Percentiles rank a stretch among this genome's conserved stretches.
These are phyloP conservation scores for Cercopithecus hamlyni DNA, from an alignment of 2,797 vertebrate genomes.

Conservation along the genomic window DNA sequence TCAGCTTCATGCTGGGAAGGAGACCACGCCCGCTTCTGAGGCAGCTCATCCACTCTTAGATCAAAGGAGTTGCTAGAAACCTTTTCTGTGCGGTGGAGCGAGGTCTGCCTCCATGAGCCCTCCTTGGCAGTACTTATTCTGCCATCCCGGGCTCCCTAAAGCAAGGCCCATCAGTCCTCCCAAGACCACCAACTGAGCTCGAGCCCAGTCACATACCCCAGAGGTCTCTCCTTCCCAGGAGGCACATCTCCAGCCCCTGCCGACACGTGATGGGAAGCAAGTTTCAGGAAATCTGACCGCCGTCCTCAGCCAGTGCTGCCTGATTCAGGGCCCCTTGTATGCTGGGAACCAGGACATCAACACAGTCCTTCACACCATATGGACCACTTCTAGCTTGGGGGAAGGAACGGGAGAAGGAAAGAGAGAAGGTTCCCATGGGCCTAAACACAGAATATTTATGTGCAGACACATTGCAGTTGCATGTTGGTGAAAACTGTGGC, in stretches of 20 bases:
- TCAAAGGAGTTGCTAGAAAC: not conserved
- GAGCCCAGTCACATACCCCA: no score
- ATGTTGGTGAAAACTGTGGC: rapidly evolving
- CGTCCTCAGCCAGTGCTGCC: not conserved
- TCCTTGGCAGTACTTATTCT: rapidly evolving
- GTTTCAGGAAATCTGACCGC: not conserved
- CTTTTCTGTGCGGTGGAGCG: rapidly evolving
- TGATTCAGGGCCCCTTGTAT: not conserved
- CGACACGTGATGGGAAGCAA: not conserved
- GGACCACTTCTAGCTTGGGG: no score
- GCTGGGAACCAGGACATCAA: not conserved
- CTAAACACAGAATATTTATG: not conserved
- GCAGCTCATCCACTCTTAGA: not conserved
- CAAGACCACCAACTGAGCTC: not conserved
- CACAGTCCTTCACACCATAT: no score
- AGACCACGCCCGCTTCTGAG: not conserved
- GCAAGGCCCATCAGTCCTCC: not conserved
- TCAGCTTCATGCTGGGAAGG: not conserved
- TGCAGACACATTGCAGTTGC: not conserved
- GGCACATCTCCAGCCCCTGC: not conserved
- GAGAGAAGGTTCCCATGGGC: no score
- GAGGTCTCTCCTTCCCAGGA: not conserved
- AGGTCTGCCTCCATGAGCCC: no score
- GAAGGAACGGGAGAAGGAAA: not conserved
- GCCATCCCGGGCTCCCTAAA: not conserved